Conservation (phyloP, 1,140 invertebrate species). For the Drosophila repletoides region DNA sequence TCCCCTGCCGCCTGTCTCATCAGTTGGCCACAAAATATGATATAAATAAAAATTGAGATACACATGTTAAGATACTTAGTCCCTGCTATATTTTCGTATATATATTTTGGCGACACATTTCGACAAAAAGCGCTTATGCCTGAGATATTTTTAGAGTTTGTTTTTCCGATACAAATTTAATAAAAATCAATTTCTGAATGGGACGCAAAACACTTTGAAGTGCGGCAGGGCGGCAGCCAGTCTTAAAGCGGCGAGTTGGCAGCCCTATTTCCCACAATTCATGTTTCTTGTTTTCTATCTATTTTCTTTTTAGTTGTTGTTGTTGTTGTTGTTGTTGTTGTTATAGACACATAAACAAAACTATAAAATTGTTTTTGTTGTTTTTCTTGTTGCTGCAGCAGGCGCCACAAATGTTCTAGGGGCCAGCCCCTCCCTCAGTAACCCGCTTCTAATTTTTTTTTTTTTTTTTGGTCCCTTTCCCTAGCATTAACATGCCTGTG, state of each 20-base stretch:
- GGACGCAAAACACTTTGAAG: conserved; percentile 54
- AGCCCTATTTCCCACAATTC: conserved; percentile 12
- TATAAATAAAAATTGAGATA: conserved; percentile 39
- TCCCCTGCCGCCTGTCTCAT: neutral
- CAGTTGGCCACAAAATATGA: neutral
- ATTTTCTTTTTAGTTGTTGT: conserved; percentile 27
- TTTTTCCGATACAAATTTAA: conserved; percentile 14
- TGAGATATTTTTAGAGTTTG: conserved; percentile 55
- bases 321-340: conserved; percentile 17
- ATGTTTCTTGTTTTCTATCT: conserved; percentile 29
- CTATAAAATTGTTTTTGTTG: conserved; percentile 51
- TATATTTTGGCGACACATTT: conserved; percentile 65
- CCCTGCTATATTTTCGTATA: conserved; percentile 1
- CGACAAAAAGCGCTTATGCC: neutral
- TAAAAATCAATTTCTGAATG: conserved; percentile 65
- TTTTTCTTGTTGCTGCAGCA: conserved; percentile 33
- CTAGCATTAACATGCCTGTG: conserved; percentile 22
- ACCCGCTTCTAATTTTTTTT: neutral
- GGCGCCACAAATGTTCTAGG: conserved; percentile 59
- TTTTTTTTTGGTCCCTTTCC: neutral
- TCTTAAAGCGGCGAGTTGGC: conserved; percentile 7
- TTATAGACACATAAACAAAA: conserved; percentile 70
- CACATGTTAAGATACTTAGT: conserved; percentile 37
- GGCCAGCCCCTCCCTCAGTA: neutral
- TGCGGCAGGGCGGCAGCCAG: neutral